These are phyloP conservation scores for Trachelus stipa DNA, from an alignment of 2,888 invertebrate species.

Conservation along the genomic window DNA sequence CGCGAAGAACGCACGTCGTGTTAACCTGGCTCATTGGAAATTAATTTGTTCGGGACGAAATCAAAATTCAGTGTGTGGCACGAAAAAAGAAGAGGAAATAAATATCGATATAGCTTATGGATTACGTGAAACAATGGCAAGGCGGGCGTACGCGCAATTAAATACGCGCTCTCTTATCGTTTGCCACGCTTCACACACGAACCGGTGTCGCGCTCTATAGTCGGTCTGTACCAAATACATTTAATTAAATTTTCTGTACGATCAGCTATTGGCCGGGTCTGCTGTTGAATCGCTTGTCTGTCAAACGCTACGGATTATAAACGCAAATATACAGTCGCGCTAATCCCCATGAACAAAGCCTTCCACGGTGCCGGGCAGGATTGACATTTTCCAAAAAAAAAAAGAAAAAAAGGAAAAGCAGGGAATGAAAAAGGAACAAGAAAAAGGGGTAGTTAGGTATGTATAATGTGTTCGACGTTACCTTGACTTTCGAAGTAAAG, in stretches of 20 bases:
- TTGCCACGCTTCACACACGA: conserved; percentile 25
- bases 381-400: background rate
- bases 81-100: conserved; percentile 8
- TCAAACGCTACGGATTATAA: conserved; percentile 21
- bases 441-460: background rate
- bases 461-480: background rate
- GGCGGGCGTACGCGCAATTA: conserved; percentile 38
- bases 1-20: background rate
- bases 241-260: conserved; percentile 2
- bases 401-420: too few relatives aligned
- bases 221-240: background rate
- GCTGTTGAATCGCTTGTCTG: conserved; percentile 19
- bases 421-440: background rate
- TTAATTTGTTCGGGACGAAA: background rate
- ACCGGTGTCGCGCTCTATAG: background rate
- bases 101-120: conserved; percentile 20
- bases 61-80: background rate
- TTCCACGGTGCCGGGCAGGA: background rate
- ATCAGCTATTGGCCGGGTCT: background rate
- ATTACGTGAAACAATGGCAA: conserved; percentile 34
- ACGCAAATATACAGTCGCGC: conserved; percentile 5
- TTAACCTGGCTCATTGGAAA: background rate
- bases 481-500: background rate
- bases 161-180: conserved; percentile 36
- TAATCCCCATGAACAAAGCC: background rate